Base-by-base conservation (phyloP, 2,113 vertebrate species). In the Platichthys flesus region DNA sequence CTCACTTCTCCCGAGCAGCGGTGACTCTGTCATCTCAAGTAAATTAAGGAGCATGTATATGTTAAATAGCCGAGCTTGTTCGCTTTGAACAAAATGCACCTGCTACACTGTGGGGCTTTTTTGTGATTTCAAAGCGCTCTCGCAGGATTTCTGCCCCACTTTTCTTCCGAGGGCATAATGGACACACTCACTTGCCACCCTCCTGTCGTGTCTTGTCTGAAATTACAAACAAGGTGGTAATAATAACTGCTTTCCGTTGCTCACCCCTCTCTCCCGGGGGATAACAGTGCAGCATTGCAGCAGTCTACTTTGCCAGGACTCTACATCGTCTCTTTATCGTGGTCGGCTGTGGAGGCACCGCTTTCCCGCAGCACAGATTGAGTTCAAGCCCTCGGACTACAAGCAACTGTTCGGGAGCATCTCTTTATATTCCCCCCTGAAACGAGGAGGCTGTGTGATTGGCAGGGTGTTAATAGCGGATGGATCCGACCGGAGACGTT, bases 321-420 rank as follows among this genome's bases (percentile, higher is more conserved):
- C 79, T 23, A 57, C 31, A 66, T 61, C 58, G 56, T 74, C 74
- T 82, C 59, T 87, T 69, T 49, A 51, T 71, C 65, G 57, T n/a
- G 51, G 80, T 54, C 64, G 28, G 66, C 76, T 20, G 81, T 61
- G 61, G 59, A 74, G 28, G 40, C 24, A 52, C 31, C 60, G 31
- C 71, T 71, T 85, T 84, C 71, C 81, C 74, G 31, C 62, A 54
- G 81, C 51, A 3, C 63, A 89, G 81, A 91, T 89, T 91, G 90
- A 91, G 89, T 91, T 91, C 91, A 91, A 91, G 90, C 73, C 89
- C 89, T 83, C 9, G 0, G 56, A 86, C 81, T 66, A 57, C 79
- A 68, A 75, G 64, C 65, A 69, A 76, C 45, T 18, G 20, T 55
- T 76, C 57, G 47, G 72, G 67, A 65, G 66, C 78, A 68, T 79